Evolutionary conservation across 2,797 vertebrate species (phyloP).

Genomic region (Anisognathus igniventris): DNA sequence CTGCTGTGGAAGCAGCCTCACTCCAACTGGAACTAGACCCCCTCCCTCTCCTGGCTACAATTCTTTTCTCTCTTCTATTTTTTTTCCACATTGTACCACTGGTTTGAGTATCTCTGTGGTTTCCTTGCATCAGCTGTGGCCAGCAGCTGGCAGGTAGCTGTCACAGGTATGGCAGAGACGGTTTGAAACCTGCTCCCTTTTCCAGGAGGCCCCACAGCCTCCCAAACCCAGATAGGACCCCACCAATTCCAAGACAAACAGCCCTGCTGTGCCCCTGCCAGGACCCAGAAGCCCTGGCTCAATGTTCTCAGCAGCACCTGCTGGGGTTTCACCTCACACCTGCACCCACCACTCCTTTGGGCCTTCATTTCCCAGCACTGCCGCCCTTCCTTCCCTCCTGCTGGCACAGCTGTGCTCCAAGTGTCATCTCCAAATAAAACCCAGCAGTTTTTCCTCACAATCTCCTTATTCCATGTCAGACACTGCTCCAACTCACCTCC

Average conservation of each 20-base stretch:
- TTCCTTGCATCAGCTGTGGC: rapidly evolving
- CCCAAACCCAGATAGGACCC: rapidly evolving
- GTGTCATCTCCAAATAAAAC: background rate
- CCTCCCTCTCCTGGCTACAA: background rate
- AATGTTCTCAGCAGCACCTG: rapidly evolving
- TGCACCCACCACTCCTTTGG: rapidly evolving
- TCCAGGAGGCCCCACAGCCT: background rate
- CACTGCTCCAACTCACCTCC: rapidly evolving
- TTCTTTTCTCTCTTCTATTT: background rate
- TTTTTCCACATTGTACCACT: background rate
- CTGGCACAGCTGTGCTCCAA: rapidly evolving
- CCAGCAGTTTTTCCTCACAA: background rate
- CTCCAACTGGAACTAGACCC: background rate
- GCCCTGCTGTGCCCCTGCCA: background rate
- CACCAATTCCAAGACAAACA: rapidly evolving
- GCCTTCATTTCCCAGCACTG: background rate
- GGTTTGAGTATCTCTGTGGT: background rate
- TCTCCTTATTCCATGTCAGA: rapidly evolving
- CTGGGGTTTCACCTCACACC: rapidly evolving
- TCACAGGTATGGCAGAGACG: background rate
- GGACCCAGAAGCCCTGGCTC: background rate
- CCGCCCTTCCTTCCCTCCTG: background rate
- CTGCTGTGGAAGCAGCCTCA: background rate
- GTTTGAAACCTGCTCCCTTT: rapidly evolving
- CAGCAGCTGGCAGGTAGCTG: background rate